phyloP scores from a whole-genome alignment of 2,797 vertebrate species.

The Meriones psammophilus region DNA sequence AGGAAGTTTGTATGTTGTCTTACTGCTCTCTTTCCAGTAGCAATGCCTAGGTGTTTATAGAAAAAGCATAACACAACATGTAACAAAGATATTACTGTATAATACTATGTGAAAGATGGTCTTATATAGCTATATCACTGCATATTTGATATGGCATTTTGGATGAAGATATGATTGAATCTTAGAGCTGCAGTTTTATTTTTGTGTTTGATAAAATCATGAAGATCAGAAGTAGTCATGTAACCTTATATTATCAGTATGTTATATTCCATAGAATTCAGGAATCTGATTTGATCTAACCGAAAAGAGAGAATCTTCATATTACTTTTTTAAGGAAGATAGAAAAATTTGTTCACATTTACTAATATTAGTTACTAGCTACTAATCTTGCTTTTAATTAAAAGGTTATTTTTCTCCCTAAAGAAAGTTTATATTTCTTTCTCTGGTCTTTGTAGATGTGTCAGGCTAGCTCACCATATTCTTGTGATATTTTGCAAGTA shows the following conservation, averaged over 20 bases:
- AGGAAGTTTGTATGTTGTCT: neutral
- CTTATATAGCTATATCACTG: neutral
- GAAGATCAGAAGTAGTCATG: neutral
- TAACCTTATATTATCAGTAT: constrained; percentile 5
- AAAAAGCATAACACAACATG: neutral
- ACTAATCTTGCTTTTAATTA: neutral
- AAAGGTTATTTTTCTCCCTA: neutral
- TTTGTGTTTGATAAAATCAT: neutral
- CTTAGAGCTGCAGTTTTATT: neutral
- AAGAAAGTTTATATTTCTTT: neutral
- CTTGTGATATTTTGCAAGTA: neutral
- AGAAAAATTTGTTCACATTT: constrained; percentile 34
- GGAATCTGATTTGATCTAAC: constrained; percentile 3
- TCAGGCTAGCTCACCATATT: neutral
- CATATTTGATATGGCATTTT: neutral
- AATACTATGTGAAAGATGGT: neutral
- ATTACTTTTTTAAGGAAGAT: constrained; percentile 1
- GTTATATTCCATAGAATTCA: neutral
- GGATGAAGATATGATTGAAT: neutral
- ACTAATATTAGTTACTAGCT: neutral
- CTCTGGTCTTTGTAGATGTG: neutral
- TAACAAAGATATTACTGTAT: neutral
- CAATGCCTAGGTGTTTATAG: neutral
- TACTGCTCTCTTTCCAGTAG: neutral
- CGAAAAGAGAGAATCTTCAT: neutral